phyloP scores from a whole-genome alignment of 2,888 invertebrate genomes.

The Ctena decussata region DNA sequence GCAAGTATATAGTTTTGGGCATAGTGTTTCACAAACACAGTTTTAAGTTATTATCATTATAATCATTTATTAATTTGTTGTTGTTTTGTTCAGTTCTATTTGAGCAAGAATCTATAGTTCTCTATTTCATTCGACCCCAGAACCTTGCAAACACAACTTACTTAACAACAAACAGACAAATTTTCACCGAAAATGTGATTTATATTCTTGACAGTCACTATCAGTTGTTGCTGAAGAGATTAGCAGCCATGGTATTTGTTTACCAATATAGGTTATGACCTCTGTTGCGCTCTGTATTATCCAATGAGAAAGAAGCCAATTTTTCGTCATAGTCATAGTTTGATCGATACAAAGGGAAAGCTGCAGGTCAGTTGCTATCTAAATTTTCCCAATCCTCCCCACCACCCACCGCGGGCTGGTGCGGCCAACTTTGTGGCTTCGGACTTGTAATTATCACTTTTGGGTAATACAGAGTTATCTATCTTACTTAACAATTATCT shows the following conservation, averaged over 20 bases:
- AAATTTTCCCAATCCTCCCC: background rate
- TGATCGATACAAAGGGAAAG: background rate
- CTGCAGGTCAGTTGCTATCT: background rate
- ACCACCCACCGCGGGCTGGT: background rate
- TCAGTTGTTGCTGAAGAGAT: background rate
- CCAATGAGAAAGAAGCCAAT: background rate
- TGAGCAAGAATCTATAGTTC: too few relatives aligned
- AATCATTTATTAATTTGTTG: too few relatives aligned
- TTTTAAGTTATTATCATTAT: too few relatives aligned
- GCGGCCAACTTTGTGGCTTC: constrained; percentile 1
- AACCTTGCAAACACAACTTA: too few relatives aligned
- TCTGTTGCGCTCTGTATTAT: background rate
- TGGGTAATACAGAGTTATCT: background rate
- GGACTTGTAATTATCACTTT: background rate
- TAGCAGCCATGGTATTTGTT: background rate
- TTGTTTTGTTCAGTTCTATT: too few relatives aligned
- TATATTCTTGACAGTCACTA: background rate
- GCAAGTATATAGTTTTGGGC: too few relatives aligned
- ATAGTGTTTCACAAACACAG: too few relatives aligned
- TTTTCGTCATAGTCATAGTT: background rate
- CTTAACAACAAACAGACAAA: background rate
- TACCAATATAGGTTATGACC: background rate
- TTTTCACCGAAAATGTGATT: background rate
- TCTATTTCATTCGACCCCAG: too few relatives aligned
- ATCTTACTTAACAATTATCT: background rate